phyloP scores from a whole-genome alignment of 2,888 invertebrate species.

The Cryptus armator region DNA sequence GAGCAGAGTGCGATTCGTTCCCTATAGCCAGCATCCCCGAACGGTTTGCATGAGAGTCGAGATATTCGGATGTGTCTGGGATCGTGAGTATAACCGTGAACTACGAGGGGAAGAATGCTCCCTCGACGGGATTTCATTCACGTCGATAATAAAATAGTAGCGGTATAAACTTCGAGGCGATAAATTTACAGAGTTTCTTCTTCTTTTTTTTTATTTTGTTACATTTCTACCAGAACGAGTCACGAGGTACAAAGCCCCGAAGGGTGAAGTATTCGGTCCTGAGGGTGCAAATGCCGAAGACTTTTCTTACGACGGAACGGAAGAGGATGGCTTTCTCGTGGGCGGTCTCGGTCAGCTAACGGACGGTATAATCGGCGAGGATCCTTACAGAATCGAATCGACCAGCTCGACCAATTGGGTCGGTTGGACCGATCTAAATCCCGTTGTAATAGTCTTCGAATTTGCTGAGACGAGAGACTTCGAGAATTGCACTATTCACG shows the following conservation, averaged over 20 bases:
- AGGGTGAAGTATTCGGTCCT: slow-evolving; percentile 88
- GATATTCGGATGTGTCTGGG: slow-evolving; percentile 94
- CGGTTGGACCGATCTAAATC: slow-evolving; percentile 92
- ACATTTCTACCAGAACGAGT: slow-evolving; percentile 87
- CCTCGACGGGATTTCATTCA: slow-evolving; percentile 27
- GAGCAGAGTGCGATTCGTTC: slow-evolving; percentile 94
- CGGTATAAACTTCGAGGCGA: slow-evolving; percentile 28
- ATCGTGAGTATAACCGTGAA: slow-evolving; percentile 87
- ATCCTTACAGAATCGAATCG: slow-evolving; percentile 79
- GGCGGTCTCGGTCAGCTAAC: slow-evolving; percentile 94
- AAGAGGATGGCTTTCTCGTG: slow-evolving; percentile 86
- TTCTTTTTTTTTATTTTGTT: slow-evolving; percentile 5
- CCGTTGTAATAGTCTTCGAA: slow-evolving; percentile 92
- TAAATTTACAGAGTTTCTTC: slow-evolving; percentile 34
- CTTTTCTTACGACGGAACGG: slow-evolving; percentile 92
- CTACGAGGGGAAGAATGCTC: background rate
- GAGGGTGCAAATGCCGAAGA: slow-evolving; percentile 90
- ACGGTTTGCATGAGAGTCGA: slow-evolving; percentile 97
- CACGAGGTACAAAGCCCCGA: slow-evolving; percentile 89
- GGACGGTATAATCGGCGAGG: slow-evolving; percentile 90
- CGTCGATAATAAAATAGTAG: slow-evolving; percentile 32
- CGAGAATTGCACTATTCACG: slow-evolving; percentile 82
- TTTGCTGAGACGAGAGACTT: slow-evolving; percentile 93
- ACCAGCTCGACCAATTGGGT: slow-evolving; percentile 89
- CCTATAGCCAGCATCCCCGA: slow-evolving; percentile 93